These are phyloP conservation scores for Byasa hedistus DNA, from an alignment of 2,888 invertebrate genomes.

Conservation along the genomic window DNA sequence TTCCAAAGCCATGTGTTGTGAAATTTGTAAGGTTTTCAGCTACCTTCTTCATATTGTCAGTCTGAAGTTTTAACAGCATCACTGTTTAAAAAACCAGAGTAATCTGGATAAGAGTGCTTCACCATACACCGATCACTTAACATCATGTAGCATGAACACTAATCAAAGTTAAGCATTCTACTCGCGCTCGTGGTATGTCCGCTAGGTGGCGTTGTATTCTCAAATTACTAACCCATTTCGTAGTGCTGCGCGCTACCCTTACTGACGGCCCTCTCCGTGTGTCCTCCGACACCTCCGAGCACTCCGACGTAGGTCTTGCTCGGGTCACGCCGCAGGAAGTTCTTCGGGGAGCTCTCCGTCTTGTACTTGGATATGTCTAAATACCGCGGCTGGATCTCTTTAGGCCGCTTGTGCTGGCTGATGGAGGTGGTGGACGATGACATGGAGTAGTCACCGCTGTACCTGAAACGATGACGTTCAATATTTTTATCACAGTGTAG, in stretches of 20 bases:
- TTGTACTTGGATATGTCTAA: conserved; percentile 83
- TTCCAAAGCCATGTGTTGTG: too few relatives aligned
- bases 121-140: too few relatives aligned
- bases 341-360: conserved; percentile 67
- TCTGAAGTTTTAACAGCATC: too few relatives aligned
- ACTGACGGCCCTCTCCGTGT: conserved; percentile 45
- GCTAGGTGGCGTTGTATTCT: too few relatives aligned
- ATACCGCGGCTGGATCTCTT: conserved; percentile 70
- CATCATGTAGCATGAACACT: too few relatives aligned
- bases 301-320: conserved; percentile 74
- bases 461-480: conserved; percentile 42
- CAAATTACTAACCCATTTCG: conserved; percentile 63
- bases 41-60: too few relatives aligned
- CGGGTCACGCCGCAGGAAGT: conserved; percentile 78
- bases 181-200: too few relatives aligned
- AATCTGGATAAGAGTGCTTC: too few relatives aligned
- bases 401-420: conserved; percentile 50
- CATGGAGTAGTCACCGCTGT: conserved; percentile 76
- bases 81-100: too few relatives aligned
- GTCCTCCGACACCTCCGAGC: conserved; percentile 35
- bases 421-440: conserved; percentile 73
- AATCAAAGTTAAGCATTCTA: too few relatives aligned
- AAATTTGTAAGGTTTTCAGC: too few relatives aligned
- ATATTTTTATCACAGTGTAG: not conserved
- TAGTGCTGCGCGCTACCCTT: conserved; percentile 66